Percentiles rank a stretch among this genome's conserved stretches.
phyloP scores from a whole-genome alignment of 1,140 invertebrate species.

The Drosophila pandora region DNA sequence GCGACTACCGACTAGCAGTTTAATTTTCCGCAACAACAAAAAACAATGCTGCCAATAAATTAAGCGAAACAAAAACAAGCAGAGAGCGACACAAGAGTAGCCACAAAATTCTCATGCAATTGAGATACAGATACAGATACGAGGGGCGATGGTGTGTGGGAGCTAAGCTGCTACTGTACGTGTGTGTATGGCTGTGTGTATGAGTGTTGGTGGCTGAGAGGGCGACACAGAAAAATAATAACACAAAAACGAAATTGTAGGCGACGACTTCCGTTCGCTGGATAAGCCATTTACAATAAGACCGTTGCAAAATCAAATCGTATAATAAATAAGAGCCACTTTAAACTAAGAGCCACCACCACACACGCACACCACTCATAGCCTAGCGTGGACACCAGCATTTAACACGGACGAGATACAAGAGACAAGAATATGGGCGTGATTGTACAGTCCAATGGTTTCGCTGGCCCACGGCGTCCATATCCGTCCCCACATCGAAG shows the following conservation, averaged over 20 bases:
- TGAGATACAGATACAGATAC: conserved; percentile 45
- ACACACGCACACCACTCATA: conserved; percentile 20
- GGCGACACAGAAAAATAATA: conserved; percentile 67
- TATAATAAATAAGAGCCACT: conserved; percentile 57
- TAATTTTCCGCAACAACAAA: conserved; percentile 1
- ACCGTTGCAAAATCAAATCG: conserved; percentile 73
- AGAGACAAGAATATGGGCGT: conserved; percentile 60
- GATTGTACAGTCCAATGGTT: conserved; percentile 75
- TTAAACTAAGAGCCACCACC: conserved; percentile 2
- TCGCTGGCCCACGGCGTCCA: not conserved
- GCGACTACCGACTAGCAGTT: not conserved
- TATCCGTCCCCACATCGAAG: conserved; percentile 5
- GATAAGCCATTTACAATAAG: conserved; percentile 68
- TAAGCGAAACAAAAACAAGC: conserved; percentile 5
- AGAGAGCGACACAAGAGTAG: not conserved
- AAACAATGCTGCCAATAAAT: conserved; percentile 5
- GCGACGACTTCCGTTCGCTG: conserved; percentile 74
- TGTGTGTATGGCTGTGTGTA: conserved; percentile 15
- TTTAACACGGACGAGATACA: conserved; percentile 34
- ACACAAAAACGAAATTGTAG: conserved; percentile 74
- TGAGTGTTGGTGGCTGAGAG: conserved; percentile 12
- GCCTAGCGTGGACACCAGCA: conserved; percentile 7
- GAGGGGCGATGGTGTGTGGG: conserved; percentile 51
- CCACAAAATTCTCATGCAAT: conserved; percentile 58
- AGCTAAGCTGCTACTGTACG: conserved; percentile 30